Conservation (phyloP, 2,888 invertebrate species). For the Drosophila nr. fundita region DNA sequence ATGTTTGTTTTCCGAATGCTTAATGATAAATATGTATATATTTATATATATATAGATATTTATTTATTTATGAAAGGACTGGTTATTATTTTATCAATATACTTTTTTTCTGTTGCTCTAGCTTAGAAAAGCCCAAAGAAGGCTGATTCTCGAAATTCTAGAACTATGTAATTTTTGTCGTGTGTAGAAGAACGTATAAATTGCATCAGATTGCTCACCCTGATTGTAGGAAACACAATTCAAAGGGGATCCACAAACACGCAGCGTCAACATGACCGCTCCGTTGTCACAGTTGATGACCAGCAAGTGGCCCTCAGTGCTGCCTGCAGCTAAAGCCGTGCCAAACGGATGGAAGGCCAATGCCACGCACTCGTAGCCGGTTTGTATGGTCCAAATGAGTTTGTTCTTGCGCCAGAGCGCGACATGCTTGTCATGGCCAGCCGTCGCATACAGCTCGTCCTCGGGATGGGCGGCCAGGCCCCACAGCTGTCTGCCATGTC, state of each 20-base stretch:
- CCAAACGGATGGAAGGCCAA: conserved; percentile 95
- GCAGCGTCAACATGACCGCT: conserved; percentile 92
- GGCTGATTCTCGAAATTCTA: not conserved
- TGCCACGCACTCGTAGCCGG: conserved; percentile 95
- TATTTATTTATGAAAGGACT: not conserved
- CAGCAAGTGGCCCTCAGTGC: conserved; percentile 94
- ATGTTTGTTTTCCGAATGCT: not conserved
- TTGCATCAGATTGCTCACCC: conserved; percentile 86
- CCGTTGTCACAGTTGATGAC: conserved; percentile 95
- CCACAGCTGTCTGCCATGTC: conserved; percentile 94
- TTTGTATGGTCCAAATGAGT: conserved; percentile 94
- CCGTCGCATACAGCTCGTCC: conserved; percentile 95
- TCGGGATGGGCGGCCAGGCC: conserved; percentile 95
- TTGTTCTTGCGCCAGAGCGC: conserved; percentile 96
- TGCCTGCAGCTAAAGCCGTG: conserved; percentile 94
- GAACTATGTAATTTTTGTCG: not conserved
- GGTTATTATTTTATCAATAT: not conserved
- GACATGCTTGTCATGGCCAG: conserved; percentile 95
- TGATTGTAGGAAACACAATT: conserved; percentile 95
- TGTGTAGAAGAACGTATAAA: not conserved
- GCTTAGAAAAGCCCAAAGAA: not conserved
- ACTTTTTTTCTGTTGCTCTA: too few relatives aligned
- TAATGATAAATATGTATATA: too few relatives aligned
- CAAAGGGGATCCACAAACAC: conserved; percentile 94
- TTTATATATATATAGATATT: too few relatives aligned